These are phyloP conservation scores for Physocephala rufipes DNA, from an alignment of 2,888 invertebrate species.

Conservation along the genomic window DNA sequence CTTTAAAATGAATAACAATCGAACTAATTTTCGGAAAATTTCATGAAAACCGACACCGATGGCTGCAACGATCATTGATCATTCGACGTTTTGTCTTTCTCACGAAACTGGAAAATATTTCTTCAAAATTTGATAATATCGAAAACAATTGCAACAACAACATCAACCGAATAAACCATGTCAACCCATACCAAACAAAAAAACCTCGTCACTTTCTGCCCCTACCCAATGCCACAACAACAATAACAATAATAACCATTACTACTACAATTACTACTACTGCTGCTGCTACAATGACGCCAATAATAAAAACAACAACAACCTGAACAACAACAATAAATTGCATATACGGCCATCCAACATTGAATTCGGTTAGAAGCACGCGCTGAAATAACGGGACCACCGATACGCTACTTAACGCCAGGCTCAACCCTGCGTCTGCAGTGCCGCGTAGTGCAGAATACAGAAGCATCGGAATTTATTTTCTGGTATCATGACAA, in stretches of 20 bases:
- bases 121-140: not conserved
- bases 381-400: constrained; percentile 85
- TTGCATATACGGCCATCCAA: not conserved
- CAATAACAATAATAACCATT: constrained; percentile 13
- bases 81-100: not conserved
- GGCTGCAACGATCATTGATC: constrained; percentile 15
- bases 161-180: not conserved
- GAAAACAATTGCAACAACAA: constrained; percentile 1
- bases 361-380: constrained; percentile 72
- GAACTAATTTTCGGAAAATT: no score
- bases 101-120: not conserved
- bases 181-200: not conserved
- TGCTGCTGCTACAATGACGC: no score
- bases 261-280: constrained; percentile 22
- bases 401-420: constrained; percentile 85
- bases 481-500: constrained; percentile 91
- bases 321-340: constrained; percentile 22
- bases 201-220: not conserved
- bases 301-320: constrained; percentile 22
- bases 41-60: constrained; percentile 16
- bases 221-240: constrained; percentile 19
- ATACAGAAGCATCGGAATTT: constrained; percentile 84
- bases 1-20: no score
- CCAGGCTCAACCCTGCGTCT: constrained; percentile 85
- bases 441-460: constrained; percentile 83